These are phyloP conservation scores for Gastrophryne carolinensis DNA, from an alignment of 2,797 vertebrate species.

Conservation along the genomic window DNA sequence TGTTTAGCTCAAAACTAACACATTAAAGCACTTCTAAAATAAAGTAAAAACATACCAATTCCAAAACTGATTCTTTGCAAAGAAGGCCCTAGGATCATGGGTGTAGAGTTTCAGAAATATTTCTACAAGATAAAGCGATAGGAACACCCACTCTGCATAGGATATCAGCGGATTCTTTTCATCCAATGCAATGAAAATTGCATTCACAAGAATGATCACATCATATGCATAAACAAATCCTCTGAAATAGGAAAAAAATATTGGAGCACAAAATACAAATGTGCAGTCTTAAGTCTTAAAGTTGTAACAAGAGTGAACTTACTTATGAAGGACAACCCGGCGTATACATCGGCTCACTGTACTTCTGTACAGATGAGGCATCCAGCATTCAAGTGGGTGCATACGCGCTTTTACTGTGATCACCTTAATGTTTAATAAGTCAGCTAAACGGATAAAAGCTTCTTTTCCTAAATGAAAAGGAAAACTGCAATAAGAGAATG, in stretches of 20 bases:
- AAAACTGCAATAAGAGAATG: not conserved
- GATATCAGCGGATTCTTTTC: conserved; percentile 80
- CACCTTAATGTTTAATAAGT: conserved; percentile 90
- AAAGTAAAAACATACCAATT: conserved; percentile 79
- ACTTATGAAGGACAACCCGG: conserved; percentile 79
- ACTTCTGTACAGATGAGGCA: conserved; percentile 75
- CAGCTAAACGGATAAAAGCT: conserved; percentile 83
- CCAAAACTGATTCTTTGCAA: conserved; percentile 86
- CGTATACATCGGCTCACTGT: conserved; percentile 72
- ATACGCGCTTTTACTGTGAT: conserved; percentile 77
- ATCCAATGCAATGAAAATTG: conserved; percentile 89
- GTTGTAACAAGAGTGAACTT: conserved; percentile 47
- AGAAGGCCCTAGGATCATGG: conserved; percentile 80
- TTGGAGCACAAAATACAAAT: not conserved
- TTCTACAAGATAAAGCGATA: conserved; percentile 82
- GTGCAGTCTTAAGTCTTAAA: not conserved
- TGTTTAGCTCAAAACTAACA: no score
- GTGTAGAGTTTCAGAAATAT: conserved; percentile 90
- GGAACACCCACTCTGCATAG: conserved; percentile 84
- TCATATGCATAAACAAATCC: conserved; percentile 83
- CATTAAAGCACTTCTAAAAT: no score
- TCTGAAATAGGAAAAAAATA: conserved; percentile 62
- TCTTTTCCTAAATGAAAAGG: conserved; percentile 71
- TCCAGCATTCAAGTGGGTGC: conserved; percentile 73
- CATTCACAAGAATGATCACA: conserved; percentile 85